A percentile compares a stretch with the other conserved stretches of the same genome.
Conservation (phyloP, 2,888 invertebrate genomes). For the Tortricodes alternella region DNA sequence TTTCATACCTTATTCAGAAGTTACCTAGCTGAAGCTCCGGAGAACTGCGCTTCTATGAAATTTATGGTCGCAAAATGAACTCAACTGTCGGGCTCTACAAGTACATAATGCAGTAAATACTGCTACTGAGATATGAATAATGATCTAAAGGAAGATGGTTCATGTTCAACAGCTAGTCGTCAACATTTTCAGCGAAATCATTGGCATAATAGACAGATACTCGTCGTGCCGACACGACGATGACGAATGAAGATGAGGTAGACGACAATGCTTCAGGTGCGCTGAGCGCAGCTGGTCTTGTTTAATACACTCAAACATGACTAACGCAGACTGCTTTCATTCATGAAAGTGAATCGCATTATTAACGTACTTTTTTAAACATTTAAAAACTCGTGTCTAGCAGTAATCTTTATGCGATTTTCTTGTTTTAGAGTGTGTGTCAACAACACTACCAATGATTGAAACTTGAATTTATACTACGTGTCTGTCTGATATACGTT, state of each 20-base stretch:
- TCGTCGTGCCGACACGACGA: constrained; percentile 5
- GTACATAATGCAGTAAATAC: neutral
- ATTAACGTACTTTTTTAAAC: neutral
- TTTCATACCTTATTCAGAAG: constrained; percentile 21
- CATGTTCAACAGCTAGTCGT: neutral
- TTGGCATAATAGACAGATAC: constrained; percentile 16
- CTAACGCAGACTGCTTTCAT: constrained; percentile 11
- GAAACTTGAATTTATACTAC: too few relatives aligned
- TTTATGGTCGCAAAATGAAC: constrained; percentile 32
- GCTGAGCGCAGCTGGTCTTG: constrained; percentile 19
- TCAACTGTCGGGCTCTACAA: neutral
- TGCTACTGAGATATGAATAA: constrained; percentile 1
- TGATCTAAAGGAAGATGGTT: neutral
- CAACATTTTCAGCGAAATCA: constrained; percentile 8
- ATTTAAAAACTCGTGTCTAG: constrained; percentile 4
- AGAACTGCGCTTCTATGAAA: constrained; percentile 38
- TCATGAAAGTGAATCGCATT: constrained; percentile 14
- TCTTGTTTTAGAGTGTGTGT: too few relatives aligned
- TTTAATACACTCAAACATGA: constrained; percentile 23
- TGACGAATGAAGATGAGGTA: constrained; percentile 19
- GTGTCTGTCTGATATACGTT: too few relatives aligned
- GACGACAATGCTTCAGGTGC: constrained; percentile 30
- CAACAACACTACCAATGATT: too few relatives aligned
- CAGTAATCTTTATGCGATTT: neutral
- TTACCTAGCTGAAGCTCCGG: constrained; percentile 22